Evolutionary conservation across 2,888 invertebrate species (phyloP).

Genomic region (Oscheius sp.): DNA sequence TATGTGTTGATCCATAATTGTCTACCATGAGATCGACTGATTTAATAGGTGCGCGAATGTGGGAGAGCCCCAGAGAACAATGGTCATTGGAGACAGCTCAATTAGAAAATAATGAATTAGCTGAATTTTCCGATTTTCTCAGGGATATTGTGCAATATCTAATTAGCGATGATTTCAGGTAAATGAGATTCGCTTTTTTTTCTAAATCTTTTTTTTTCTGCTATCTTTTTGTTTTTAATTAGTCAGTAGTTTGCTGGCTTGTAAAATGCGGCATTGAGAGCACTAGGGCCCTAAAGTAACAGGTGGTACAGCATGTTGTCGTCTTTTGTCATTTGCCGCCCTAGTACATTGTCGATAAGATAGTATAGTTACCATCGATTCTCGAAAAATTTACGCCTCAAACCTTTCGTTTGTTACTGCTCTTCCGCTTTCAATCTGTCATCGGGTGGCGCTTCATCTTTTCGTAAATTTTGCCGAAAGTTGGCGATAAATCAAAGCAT

Average conservation of each 20-base stretch:
- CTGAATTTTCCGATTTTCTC: not conserved
- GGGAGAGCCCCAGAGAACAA: not conserved
- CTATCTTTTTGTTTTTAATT: not conserved
- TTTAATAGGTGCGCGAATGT: constrained; percentile 10
- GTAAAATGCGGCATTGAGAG: not conserved
- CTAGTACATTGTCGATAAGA: not conserved
- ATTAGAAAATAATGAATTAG: not conserved
- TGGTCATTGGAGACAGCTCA: not conserved
- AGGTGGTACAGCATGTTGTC: not conserved
- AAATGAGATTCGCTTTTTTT: not conserved
- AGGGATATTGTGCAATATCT: not conserved
- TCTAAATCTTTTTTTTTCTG: not conserved
- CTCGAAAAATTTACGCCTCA: not conserved
- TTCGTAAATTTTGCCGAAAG: not conserved
- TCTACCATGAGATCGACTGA: too few species aligned
- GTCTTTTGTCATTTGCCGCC: not conserved
- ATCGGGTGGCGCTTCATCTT: not conserved
- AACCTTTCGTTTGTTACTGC: not conserved
- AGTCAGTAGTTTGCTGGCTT: not conserved
- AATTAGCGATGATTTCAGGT: not conserved
- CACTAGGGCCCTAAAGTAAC: not conserved
- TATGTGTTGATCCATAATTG: too few species aligned
- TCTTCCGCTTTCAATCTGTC: not conserved
- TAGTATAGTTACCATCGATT: constrained; percentile 4
- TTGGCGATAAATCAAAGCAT: constrained; percentile 4